Evolutionary conservation across 2,797 vertebrate genomes (phyloP), one percentile per base, ranked within the genome.

Genomic region (Gymnoscopelus microlampas): DNA sequence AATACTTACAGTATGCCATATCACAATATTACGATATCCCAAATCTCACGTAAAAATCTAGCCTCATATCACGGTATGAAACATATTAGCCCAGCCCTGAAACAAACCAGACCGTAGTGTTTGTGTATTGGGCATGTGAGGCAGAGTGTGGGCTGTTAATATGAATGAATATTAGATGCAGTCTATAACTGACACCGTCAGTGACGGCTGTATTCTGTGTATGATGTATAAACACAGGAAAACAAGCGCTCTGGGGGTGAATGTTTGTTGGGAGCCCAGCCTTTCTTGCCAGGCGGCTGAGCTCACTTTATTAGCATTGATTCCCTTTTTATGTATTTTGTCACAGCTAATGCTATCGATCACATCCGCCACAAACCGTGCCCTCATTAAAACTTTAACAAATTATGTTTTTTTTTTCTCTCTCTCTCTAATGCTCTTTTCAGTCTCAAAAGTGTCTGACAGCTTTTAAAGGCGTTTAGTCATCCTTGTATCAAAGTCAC

Each of bases 231-330:
- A 44, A 44, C 8, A 15, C 29, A 12, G 63, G 59, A 82, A 70
- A 78, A 81, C 80, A 72, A 57, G 56, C 26, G 47, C 68, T 81
- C 65, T 73, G 68, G 69, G 84, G 86, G 78, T 83, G 76, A 82
- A 73, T 56, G 69, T 59, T 79, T 56, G 69, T 59, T 79, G 69
- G 63, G 68, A 71, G 81, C 57, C 8, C 39, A 75, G 69, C 59
- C 74, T 69, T 82, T 84, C 81, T 85, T 76, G 66, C 71, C 57
- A 80, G 76, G 79, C 80, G 76, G 79, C 81, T 84, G 80, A 90
- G 88, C 85, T 92, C 89, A 91, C 88, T 92, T 93, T 92, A 92
- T 94, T 93, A 93, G 88, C 89, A 93, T 91, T 93, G 92, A 93
- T 93, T 91, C 83, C 69, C 83, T 84, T 90, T 91, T 92, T 91